A percentile compares a stretch with the other conserved stretches of the same genome.
phyloP scores from a whole-genome alignment of 2,888 invertebrate species.

The Rhagonycha lutea region DNA sequence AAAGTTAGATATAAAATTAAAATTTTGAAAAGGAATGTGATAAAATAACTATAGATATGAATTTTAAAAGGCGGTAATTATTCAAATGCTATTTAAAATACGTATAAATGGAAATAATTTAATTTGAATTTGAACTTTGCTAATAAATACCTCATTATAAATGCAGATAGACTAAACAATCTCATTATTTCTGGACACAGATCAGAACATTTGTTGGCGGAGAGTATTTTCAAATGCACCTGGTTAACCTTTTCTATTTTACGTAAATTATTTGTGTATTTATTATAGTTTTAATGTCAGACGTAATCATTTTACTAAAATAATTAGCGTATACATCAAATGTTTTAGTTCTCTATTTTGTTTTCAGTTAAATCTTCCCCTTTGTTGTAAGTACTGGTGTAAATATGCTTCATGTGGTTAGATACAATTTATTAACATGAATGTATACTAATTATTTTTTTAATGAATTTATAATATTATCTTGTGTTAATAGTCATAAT shows the following conservation, averaged over 20 bases:
- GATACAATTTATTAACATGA: not conserved
- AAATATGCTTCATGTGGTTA: not conserved
- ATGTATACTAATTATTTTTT: not conserved
- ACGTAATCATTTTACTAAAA: not conserved
- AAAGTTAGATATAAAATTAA: too few species aligned
- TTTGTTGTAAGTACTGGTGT: not conserved
- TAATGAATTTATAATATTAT: not conserved
- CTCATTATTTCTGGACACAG: constrained; percentile 20
- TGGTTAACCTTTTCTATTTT: constrained; percentile 42
- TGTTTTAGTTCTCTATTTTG: not conserved
- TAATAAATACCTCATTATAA: constrained; percentile 4
- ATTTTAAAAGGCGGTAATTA: constrained; percentile 4
- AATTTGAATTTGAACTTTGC: too few species aligned
- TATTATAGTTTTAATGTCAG: constrained; percentile 15
- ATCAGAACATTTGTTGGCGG: constrained; percentile 43
- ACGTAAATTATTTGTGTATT: constrained; percentile 28
- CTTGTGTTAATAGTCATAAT: not conserved
- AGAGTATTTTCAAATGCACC: constrained; percentile 39
- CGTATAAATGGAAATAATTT: too few species aligned
- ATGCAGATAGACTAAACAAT: constrained; percentile 48
- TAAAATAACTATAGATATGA: not conserved
- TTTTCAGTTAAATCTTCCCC: not conserved
- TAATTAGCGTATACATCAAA: not conserved
- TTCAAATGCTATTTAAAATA: not conserved
- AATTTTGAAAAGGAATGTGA: too few species aligned